A percentile compares a stretch with the other conserved stretches of the same genome.
These are phyloP conservation scores for Augiades crinisus DNA, from an alignment of 2,888 invertebrate genomes.

Conservation along the genomic window DNA sequence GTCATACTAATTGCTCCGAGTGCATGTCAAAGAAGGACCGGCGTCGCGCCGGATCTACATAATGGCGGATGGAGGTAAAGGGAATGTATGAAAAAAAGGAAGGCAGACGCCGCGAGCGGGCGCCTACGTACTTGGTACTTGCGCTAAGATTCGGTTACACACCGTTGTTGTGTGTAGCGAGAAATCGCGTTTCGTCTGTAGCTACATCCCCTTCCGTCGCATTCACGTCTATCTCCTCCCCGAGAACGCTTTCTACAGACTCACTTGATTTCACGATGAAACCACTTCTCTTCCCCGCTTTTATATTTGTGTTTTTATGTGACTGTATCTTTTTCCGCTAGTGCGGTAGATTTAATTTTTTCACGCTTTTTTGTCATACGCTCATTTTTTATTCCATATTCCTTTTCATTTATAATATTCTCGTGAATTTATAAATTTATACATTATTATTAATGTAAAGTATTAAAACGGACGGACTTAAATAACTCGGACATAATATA, in stretches of 20 bases:
- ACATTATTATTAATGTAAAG: too few species aligned
- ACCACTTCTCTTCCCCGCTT: constrained; percentile 18
- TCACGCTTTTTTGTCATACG: too few species aligned
- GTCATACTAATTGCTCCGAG: constrained; percentile 77
- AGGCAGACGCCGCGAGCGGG: constrained; percentile 51
- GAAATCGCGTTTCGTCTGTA: constrained; percentile 43
- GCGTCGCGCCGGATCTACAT: constrained; percentile 77
- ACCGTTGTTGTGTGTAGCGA: constrained; percentile 56
- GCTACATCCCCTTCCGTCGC: constrained; percentile 24
- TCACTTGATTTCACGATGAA: constrained; percentile 24
- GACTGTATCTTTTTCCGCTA: constrained; percentile 1
- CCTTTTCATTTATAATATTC: too few species aligned
- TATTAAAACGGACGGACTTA: too few species aligned
- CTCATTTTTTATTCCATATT: background rate
- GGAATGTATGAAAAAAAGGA: constrained; percentile 67
- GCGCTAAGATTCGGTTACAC: constrained; percentile 70
- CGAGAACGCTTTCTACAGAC: constrained; percentile 23
- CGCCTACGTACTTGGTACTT: constrained; percentile 42
- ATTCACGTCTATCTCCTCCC: constrained; percentile 20
- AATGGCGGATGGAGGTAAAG: constrained; percentile 72
- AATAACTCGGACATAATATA: too few species aligned
- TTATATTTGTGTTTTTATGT: constrained; percentile 16
- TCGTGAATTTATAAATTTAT: too few species aligned
- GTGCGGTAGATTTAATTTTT: constrained; percentile 4
- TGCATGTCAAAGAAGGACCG: constrained; percentile 79